phyloP scores from a whole-genome alignment of 2,113 vertebrate species.

The Nothocercus nigrocapillus region DNA sequence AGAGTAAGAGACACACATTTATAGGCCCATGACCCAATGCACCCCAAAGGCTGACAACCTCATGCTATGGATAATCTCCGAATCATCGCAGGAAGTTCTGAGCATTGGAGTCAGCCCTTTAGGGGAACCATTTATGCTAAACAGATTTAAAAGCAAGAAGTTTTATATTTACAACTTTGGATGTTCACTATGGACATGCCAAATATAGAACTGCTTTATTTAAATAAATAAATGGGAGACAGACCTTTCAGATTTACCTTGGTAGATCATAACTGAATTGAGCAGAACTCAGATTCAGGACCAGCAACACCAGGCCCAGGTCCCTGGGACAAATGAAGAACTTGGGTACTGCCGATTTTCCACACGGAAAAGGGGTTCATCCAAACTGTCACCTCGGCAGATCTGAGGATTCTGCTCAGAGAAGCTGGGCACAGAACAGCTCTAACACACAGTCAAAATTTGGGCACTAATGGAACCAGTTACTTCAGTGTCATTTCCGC shows the following conservation, averaged over 20 bases:
- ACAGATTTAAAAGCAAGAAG: neutral
- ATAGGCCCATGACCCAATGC: neutral
- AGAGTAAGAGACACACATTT: neutral
- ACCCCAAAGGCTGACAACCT: neutral
- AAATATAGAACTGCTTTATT: neutral
- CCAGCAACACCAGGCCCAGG: neutral
- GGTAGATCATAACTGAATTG: neutral
- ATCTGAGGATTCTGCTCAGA: neutral
- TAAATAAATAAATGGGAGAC: neutral
- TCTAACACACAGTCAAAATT: neutral
- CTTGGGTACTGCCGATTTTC: neutral
- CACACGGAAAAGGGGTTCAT: neutral
- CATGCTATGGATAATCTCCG: neutral
- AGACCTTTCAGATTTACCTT: neutral
- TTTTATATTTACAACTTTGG: neutral
- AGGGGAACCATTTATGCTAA: neutral
- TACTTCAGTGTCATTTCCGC: neutral
- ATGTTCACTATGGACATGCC: neutral
- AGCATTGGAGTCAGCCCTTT: neutral
- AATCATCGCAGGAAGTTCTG: neutral
- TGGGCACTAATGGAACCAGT: neutral
- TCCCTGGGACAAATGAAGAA: neutral
- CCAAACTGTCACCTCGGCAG: neutral
- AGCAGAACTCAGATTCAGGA: neutral
- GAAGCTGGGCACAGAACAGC: neutral